Percentiles rank a stretch among this genome's conserved stretches.
Evolutionary conservation across 2,797 vertebrate species (phyloP).

Genomic region (Myiothlypis coronata): DNA sequence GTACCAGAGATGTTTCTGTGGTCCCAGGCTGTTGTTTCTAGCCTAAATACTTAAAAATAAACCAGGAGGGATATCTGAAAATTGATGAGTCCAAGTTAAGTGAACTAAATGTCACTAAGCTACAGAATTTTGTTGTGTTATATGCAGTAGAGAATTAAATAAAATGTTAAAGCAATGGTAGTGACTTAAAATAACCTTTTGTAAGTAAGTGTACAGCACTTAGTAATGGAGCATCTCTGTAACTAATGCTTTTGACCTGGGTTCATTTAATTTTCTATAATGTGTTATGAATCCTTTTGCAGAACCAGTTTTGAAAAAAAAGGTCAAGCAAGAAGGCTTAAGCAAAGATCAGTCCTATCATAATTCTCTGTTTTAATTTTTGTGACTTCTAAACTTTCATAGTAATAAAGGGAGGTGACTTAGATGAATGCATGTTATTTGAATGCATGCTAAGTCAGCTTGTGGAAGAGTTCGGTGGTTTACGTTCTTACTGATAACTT

Average conservation of each 20-base stretch:
- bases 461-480: background rate
- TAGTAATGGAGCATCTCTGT: background rate
- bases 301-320: background rate
- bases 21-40: background rate
- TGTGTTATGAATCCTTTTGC: background rate
- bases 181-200: background rate
- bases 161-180: fast-evolving
- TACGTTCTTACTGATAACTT: background rate
- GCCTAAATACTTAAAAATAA: background rate
- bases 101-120: background rate
- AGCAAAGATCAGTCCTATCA: fast-evolving
- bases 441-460: background rate
- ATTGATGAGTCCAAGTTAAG: background rate
- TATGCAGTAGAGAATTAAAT: background rate
- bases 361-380: background rate
- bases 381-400: background rate
- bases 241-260: background rate
- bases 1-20: background rate
- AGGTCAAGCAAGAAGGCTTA: background rate
- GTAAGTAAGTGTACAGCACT: background rate
- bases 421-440: background rate
- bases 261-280: background rate
- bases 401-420: background rate
- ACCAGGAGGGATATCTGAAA: background rate
- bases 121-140: background rate